phyloP scores from a whole-genome alignment of 2,797 vertebrate species.

The Mallotus villosus region DNA sequence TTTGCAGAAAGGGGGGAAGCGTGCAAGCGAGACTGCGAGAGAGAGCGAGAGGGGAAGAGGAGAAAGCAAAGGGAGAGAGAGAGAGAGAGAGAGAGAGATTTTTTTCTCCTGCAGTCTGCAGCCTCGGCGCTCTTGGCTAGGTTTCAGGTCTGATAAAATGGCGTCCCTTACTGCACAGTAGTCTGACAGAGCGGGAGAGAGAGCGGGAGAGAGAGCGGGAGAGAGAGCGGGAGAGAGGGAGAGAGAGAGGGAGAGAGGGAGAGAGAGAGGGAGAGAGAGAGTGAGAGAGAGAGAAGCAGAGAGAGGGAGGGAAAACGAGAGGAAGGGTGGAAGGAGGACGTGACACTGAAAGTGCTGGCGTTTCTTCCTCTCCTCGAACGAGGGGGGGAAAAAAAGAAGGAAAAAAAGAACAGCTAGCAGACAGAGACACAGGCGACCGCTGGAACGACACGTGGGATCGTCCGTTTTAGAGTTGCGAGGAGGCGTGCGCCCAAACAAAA shows the following conservation, averaged over 20 bases:
- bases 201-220: conserved; percentile 16
- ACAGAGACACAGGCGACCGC: neutral
- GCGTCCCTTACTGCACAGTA: conserved; percentile 64
- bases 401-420: conserved; percentile 21
- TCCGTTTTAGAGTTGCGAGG: conserved; percentile 19
- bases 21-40: conserved; percentile 26
- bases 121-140: conserved; percentile 72
- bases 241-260: no score
- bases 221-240: neutral
- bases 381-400: neutral
- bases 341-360: neutral
- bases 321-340: no score
- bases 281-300: neutral
- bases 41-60: conserved; percentile 17
- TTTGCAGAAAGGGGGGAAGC: conserved; percentile 22
- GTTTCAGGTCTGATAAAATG: conserved; percentile 82
- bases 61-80: conserved; percentile 12
- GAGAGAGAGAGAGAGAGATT: conserved; percentile 27
- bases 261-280: no score
- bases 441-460: neutral
- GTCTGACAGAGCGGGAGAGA: conserved; percentile 35
- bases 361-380: neutral
- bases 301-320: neutral
- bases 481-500: conserved; percentile 15
- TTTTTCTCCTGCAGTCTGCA: conserved; percentile 52